Conservation (phyloP, 2,888 invertebrate genomes). For the Parascotia fuliginaria region DNA sequence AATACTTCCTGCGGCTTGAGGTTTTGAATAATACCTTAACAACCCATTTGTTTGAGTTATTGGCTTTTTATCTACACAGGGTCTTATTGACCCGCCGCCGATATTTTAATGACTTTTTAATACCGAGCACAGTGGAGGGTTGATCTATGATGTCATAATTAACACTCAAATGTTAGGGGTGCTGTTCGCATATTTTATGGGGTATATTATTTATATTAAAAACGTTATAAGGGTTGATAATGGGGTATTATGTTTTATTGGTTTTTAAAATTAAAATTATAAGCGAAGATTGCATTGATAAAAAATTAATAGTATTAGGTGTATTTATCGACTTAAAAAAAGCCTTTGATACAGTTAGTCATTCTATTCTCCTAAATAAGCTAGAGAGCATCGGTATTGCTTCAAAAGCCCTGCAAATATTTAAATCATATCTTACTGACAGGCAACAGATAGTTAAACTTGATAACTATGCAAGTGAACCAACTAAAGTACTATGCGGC, state of each 20-base stretch:
- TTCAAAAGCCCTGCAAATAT: too few relatives aligned
- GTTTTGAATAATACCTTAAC: slow-evolving; percentile 66
- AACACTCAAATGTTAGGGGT: slow-evolving; percentile 57
- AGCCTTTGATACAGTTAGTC: too few relatives aligned
- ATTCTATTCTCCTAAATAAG: too few relatives aligned
- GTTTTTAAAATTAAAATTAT: too few relatives aligned
- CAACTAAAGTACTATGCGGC: too few relatives aligned
- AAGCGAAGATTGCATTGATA: too few relatives aligned
- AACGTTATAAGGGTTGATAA: background rate
- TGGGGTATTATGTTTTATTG: slow-evolving; percentile 2
- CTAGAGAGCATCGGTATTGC: too few relatives aligned
- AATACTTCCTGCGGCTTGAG: slow-evolving; percentile 75
- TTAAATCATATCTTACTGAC: too few relatives aligned
- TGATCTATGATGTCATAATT: slow-evolving; percentile 83
- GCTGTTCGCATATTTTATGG: slow-evolving; percentile 31
- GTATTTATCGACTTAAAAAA: too few relatives aligned
- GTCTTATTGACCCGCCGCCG: slow-evolving; percentile 38
- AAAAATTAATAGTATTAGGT: too few relatives aligned
- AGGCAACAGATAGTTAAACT: too few relatives aligned
- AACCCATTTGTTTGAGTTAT: slow-evolving; percentile 70
- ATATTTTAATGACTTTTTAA: slow-evolving; percentile 65
- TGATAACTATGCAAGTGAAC: too few relatives aligned
- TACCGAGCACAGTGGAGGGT: slow-evolving; percentile 50
- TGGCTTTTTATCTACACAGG: slow-evolving; percentile 40
- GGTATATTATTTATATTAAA: slow-evolving; percentile 1